phyloP scores from a whole-genome alignment of 2,888 invertebrate genomes.

The Diloba caeruleocephala region DNA sequence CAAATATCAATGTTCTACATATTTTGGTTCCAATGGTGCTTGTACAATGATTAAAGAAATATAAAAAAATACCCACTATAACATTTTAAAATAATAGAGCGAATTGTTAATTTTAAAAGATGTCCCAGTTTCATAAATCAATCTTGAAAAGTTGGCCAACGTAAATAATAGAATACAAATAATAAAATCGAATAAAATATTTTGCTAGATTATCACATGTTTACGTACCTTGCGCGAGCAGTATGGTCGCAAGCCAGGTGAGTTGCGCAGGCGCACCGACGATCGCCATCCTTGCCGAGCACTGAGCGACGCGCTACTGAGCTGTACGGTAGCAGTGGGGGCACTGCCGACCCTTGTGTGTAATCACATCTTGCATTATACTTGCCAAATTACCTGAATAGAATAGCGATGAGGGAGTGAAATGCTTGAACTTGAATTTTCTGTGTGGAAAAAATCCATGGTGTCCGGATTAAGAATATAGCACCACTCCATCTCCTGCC shows the following conservation, averaged over 20 bases:
- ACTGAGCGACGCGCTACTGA: slow-evolving; percentile 32
- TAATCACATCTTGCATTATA: slow-evolving; percentile 40
- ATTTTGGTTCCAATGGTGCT: too few species aligned
- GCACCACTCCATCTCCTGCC: too few species aligned
- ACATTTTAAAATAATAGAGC: too few species aligned
- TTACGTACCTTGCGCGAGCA: slow-evolving; percentile 58
- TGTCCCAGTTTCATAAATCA: slow-evolving; percentile 1
- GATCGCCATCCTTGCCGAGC: slow-evolving; percentile 65
- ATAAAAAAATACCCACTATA: too few species aligned
- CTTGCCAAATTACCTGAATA: slow-evolving; percentile 42
- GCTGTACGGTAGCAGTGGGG: slow-evolving; percentile 42
- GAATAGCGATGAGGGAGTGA: slow-evolving; percentile 48
- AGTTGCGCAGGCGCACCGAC: slow-evolving; percentile 45
- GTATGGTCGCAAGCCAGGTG: slow-evolving; percentile 45
- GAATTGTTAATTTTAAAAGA: too few species aligned
- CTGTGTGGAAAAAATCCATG: background rate
- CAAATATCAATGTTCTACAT: too few species aligned
- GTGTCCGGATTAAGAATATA: too few species aligned
- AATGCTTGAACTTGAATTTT: slow-evolving; percentile 42
- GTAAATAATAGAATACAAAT: slow-evolving; percentile 23
- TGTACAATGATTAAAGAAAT: too few species aligned
- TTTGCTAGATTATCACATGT: slow-evolving; percentile 34
- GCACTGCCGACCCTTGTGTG: slow-evolving; percentile 40
- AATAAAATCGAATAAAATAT: slow-evolving; percentile 26
- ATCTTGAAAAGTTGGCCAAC: slow-evolving; percentile 17